Conservation (phyloP, 2,888 invertebrate genomes). For the Tenthredo distinguenda region DNA sequence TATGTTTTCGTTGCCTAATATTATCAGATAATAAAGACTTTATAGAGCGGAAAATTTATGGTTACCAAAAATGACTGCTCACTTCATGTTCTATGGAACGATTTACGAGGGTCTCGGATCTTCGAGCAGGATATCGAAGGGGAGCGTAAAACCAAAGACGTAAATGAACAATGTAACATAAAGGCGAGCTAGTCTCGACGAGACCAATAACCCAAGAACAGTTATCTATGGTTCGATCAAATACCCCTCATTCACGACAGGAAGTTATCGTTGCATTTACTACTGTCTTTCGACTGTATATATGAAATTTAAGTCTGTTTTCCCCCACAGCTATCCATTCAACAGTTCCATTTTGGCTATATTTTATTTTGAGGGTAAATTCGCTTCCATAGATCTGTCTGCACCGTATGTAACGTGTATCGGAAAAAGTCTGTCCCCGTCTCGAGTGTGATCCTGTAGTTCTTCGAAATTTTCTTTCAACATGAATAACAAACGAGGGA, state of each 20-base stretch:
- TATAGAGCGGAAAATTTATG: not conserved
- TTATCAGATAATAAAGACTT: not conserved
- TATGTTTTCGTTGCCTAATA: not conserved
- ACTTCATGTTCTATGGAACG: not conserved
- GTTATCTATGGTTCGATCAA: not conserved
- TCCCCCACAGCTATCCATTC: not conserved
- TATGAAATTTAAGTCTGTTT: not conserved
- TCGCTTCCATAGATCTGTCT: not conserved
- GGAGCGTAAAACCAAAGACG: not conserved
- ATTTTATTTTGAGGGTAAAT: not conserved
- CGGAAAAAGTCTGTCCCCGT: not conserved
- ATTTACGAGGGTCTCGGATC: not conserved
- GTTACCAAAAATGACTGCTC: not conserved
- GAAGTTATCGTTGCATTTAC: not conserved
- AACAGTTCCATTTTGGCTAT: not conserved
- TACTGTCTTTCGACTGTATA: not conserved
- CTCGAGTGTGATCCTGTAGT: not conserved
- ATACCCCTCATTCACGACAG: not conserved
- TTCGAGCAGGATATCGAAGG: not conserved
- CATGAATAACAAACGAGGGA: not conserved
- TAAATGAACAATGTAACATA: constrained; percentile 15
- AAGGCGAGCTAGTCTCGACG: not conserved
- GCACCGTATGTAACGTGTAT: not conserved
- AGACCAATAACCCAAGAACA: not conserved
- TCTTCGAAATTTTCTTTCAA: not conserved